Percentiles rank a stretch among this genome's conserved stretches.
These are phyloP conservation scores for Tachypleus tridentatus DNA, from an alignment of 1,140 invertebrate genomes.

Conservation along the genomic window DNA sequence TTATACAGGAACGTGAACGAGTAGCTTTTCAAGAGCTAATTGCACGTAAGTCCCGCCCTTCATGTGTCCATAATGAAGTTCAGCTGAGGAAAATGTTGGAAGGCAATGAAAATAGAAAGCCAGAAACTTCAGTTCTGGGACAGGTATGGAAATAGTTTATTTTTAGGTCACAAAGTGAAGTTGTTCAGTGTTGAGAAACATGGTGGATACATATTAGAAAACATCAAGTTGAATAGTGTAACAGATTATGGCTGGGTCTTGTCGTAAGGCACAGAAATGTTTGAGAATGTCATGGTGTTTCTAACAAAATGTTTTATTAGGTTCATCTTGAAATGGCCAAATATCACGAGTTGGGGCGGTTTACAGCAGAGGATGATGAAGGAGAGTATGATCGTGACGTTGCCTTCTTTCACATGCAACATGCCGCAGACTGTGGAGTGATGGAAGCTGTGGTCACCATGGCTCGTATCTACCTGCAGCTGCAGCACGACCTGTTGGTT, in stretches of 20 bases:
- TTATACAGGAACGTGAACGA: conserved; percentile 30
- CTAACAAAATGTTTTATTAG: conserved; percentile 25
- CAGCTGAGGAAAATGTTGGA: conserved; percentile 31
- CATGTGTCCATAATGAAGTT: conserved; percentile 37
- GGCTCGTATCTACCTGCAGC: conserved; percentile 38
- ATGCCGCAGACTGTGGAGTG: conserved; percentile 42
- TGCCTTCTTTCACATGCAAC: conserved; percentile 42
- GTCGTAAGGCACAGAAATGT: no score
- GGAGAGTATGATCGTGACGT: conserved; percentile 39
- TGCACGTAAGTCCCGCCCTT: conserved; percentile 32
- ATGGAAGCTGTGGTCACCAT: conserved; percentile 42
- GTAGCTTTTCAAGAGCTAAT: conserved; percentile 26
- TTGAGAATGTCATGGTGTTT: no score
- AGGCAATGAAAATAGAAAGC: conserved; percentile 23
- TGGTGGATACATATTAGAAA: no score
- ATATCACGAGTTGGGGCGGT: conserved; percentile 45
- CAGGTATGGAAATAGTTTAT: conserved; percentile 29
- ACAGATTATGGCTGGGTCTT: no score
- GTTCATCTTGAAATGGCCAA: conserved; percentile 46
- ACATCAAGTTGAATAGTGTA: no score
- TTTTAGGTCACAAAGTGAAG: no score
- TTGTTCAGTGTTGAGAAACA: no score
- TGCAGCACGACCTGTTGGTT: conserved; percentile 41
- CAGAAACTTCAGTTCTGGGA: conserved; percentile 36
- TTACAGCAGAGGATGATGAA: conserved; percentile 29